phyloP scores from a whole-genome alignment of 2,888 invertebrate species.

The Epirrita christyi region DNA sequence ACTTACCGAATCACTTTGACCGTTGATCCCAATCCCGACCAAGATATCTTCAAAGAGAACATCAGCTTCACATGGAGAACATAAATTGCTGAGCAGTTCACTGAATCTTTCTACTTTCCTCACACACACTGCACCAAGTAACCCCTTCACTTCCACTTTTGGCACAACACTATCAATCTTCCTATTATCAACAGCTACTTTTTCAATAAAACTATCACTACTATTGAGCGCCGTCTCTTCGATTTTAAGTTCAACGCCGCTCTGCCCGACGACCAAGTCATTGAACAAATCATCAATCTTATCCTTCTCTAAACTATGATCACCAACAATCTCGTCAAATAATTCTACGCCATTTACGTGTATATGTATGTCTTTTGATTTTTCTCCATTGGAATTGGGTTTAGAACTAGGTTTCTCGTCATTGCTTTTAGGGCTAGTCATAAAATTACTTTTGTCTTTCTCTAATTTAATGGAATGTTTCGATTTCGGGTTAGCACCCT shows the following conservation, averaged over 20 bases:
- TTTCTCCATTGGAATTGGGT: constrained; percentile 53
- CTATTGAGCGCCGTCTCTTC: constrained; percentile 61
- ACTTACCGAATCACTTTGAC: constrained; percentile 63
- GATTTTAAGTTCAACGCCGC: constrained; percentile 51
- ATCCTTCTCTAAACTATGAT: constrained; percentile 65
- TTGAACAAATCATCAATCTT: constrained; percentile 75
- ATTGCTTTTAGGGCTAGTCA: constrained; percentile 72
- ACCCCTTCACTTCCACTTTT: constrained; percentile 68
- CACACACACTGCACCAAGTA: constrained; percentile 79
- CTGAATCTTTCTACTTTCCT: constrained; percentile 81
- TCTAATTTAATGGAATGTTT: constrained; percentile 83
- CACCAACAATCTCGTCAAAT: constrained; percentile 68
- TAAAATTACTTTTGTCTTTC: constrained; percentile 77
- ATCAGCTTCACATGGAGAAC: constrained; percentile 79
- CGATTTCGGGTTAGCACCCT: constrained; percentile 81
- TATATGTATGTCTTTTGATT: constrained; percentile 51
- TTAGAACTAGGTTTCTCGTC: constrained; percentile 62
- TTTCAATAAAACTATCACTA: constrained; percentile 61
- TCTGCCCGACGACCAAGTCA: constrained; percentile 59
- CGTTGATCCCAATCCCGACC: constrained; percentile 73
- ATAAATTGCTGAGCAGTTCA: constrained; percentile 81
- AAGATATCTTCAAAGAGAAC: constrained; percentile 77
- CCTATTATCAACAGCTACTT: constrained; percentile 53
- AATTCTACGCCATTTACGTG: constrained; percentile 66
- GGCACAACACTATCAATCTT: constrained; percentile 71